These are phyloP conservation scores for Tylochromis polylepis DNA, from an alignment of 2,113 vertebrate species.

Conservation along the genomic window DNA sequence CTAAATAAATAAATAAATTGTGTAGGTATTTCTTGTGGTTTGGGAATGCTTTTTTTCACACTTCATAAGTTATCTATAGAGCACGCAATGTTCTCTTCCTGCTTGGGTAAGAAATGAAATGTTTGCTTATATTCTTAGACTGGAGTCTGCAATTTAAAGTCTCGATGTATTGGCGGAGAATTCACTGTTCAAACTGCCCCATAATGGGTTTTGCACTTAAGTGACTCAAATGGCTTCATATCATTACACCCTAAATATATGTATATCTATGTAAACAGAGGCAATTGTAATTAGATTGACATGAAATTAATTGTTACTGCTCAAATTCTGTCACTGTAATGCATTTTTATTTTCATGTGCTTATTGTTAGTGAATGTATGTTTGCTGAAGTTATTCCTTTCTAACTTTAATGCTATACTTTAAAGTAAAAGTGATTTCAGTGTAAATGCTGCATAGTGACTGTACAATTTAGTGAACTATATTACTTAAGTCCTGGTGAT, in stretches of 20 bases:
- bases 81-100: neutral
- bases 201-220: slow-evolving; percentile 1
- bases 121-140: neutral
- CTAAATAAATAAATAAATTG: neutral
- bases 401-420: neutral
- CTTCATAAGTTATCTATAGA: neutral
- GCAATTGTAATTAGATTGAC: neutral
- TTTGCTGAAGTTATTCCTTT: neutral
- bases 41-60: neutral
- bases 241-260: neutral
- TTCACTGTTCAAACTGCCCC: neutral
- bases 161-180: neutral
- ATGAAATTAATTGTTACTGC: neutral
- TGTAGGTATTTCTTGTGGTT: neutral
- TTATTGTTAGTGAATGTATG: neutral
- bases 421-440: neutral
- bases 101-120: neutral
- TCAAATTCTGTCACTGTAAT: slow-evolving; percentile 1
- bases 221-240: neutral
- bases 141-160: neutral
- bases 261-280: neutral
- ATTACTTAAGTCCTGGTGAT: neutral
- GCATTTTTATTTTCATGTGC: neutral
- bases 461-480: neutral
- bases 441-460: neutral